Percentiles rank a stretch among this genome's conserved stretches.
These are phyloP conservation scores for Perca flavescens DNA, from an alignment of 2,113 vertebrate species.

Conservation along the genomic window DNA sequence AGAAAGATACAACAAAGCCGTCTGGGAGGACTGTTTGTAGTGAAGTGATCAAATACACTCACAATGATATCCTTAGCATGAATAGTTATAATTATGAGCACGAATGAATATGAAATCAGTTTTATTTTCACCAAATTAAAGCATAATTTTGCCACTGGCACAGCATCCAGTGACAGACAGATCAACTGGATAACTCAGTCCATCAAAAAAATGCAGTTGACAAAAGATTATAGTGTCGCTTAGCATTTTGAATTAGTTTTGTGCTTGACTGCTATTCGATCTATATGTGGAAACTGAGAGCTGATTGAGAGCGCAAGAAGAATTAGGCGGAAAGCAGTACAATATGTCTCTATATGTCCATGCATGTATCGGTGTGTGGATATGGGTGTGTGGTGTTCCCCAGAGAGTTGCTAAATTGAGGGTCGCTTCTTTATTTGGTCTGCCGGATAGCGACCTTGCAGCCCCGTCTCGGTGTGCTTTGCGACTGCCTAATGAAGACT, in stretches of 20 bases:
- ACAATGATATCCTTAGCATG: conserved; percentile 64
- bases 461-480: conserved; percentile 62
- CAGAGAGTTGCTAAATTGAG: conserved; percentile 66
- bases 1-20: conserved; percentile 76
- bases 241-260: conserved; percentile 42
- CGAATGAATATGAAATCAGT: conserved; percentile 66
- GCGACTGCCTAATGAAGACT: conserved; percentile 82
- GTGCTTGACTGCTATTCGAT: conserved; percentile 19
- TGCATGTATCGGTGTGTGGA: conserved; percentile 7
- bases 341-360: conserved; percentile 20
- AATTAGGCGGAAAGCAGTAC: background rate
- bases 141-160: conserved; percentile 50
- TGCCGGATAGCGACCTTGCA: conserved; percentile 74
- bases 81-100: conserved; percentile 63
- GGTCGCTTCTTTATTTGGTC: conserved; percentile 68
- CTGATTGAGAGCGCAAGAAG: background rate
- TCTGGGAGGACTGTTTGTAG: conserved; percentile 75
- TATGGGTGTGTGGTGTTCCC: conserved; percentile 49
- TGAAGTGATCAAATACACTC: conserved; percentile 73
- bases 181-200: conserved; percentile 54
- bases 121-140: conserved; percentile 62
- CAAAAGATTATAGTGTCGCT: conserved; percentile 40
- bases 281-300: background rate
- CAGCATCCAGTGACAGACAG: conserved; percentile 43
- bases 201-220: conserved; percentile 26